Conservation (phyloP, 2,797 vertebrate genomes). For the Tokudaia tokunoshimensis region DNA sequence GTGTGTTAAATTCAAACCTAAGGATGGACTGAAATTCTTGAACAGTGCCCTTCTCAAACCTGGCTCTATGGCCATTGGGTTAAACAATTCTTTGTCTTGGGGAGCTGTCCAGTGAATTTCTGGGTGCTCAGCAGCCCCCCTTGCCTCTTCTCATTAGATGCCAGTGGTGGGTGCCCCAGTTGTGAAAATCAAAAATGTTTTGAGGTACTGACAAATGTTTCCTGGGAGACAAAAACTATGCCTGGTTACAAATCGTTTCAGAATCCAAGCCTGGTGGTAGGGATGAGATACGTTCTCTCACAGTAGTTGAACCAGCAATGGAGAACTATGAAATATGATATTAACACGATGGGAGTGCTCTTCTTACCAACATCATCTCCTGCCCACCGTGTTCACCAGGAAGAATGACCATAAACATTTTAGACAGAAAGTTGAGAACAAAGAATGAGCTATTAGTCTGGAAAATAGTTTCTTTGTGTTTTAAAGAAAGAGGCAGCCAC, state of each 20-base stretch:
- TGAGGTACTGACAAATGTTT: neutral
- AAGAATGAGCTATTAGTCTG: conserved; percentile 10
- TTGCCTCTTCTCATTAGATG: neutral
- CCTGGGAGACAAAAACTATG: neutral
- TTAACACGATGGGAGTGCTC: neutral
- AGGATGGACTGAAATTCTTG: neutral
- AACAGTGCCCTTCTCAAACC: neutral
- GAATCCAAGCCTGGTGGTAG: neutral
- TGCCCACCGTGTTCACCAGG: neutral
- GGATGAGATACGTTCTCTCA: neutral
- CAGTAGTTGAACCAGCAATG: neutral
- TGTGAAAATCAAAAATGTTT: conserved; percentile 47
- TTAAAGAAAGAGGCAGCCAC: conserved; percentile 4
- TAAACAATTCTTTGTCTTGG: neutral
- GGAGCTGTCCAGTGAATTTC: neutral
- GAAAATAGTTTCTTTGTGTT: conserved; percentile 23
- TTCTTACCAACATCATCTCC: neutral
- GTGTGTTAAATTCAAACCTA: neutral
- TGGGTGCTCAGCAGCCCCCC: neutral
- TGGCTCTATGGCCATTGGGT: neutral
- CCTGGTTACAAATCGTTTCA: neutral
- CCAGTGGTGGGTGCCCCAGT: neutral
- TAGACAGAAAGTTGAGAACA: conserved; percentile 33
- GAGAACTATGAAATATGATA: neutral
- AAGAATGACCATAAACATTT: neutral